Conservation (phyloP, 2,113 vertebrate genomes). For the Hemichromis elongatus region DNA sequence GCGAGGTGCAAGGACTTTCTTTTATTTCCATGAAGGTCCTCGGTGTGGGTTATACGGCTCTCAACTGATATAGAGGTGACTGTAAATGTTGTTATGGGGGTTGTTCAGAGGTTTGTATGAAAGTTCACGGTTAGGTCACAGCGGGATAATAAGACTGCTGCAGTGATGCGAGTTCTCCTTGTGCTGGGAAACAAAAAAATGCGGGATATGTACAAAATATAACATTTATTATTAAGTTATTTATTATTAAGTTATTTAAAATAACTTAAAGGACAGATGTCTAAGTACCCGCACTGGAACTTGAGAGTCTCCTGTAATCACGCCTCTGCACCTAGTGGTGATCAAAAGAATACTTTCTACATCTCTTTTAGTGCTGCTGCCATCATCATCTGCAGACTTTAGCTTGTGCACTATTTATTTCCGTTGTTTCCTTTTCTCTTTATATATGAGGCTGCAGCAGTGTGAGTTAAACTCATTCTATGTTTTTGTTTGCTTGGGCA, state of each 20-base stretch:
- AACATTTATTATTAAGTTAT: too few relatives aligned
- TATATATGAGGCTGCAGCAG: not conserved
- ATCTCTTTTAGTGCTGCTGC: not conserved
- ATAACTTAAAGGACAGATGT: not conserved
- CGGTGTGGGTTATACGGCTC: not conserved
- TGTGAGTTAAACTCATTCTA: not conserved
- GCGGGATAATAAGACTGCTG: not conserved
- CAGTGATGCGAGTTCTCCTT: not conserved
- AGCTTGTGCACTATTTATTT: not conserved
- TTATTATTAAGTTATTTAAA: too few relatives aligned
- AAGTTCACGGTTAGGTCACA: conserved; percentile 34
- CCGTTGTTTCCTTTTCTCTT: not conserved
- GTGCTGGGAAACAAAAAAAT: not conserved
- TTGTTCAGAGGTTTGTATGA: conserved; percentile 11
- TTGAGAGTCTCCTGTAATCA: not conserved
- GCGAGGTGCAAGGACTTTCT: conserved; percentile 26
- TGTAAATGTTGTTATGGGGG: conserved; percentile 36
- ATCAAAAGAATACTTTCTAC: not conserved
- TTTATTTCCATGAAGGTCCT: conserved; percentile 41
- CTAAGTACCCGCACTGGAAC: not conserved
- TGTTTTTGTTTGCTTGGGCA: not conserved
- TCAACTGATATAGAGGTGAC: not conserved
- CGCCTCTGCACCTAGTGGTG: not conserved
- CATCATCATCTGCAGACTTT: not conserved
- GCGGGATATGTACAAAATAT: not conserved